Base-by-base conservation (phyloP, 2,888 invertebrate genomes). In the Julus scanicus region DNA sequence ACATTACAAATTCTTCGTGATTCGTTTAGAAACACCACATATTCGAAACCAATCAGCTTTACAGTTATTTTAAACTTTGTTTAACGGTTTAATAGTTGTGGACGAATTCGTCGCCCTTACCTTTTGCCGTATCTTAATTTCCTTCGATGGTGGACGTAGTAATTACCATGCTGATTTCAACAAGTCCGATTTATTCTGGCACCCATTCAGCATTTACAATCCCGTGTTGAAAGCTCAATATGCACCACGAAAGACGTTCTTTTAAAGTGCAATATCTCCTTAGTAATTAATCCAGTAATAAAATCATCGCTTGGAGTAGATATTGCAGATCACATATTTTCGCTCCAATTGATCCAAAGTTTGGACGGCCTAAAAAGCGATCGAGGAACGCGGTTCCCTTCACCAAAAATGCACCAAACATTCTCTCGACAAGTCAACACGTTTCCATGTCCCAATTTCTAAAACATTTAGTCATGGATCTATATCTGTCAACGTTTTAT, bases 201-300 rank as follows among this genome's bases (percentile, higher is more conserved):
- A 57, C 57, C 4, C 13, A n/a, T 57, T 57, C 57, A 57, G 57
- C n/a, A 57, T 8, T 57, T 57, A n/a, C 57, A 9, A 57, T 57
- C 57, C 57, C 57, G 57, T 9, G 57, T 57, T 57, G 57, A 17
- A 57, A 29, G n/a, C 57, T 57, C 57, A 57, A 49, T 11, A 49
- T 13, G 57, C 57, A n/a, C 3, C 4, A 57, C 4, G 3, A 8
- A n/a, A 57, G n/a, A n/a, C n/a, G 57, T 57, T 17, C n/a, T 57
- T 57, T 57, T 57, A 57, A 57, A 57, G 57, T 57, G 57, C 57
- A 57, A 57, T 9, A 57, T 57, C 57, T 57, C 57, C 57, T 57
- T 57, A 57, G 57, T 13, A 57, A 57, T 57, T 57, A 57, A 57
- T 57, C 57, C 57, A 57, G 57, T 57, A 57, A 57, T 57, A 57